Evolutionary conservation across 2,113 vertebrate genomes (phyloP).

Genomic region (Cricetomys ansorgei): DNA sequence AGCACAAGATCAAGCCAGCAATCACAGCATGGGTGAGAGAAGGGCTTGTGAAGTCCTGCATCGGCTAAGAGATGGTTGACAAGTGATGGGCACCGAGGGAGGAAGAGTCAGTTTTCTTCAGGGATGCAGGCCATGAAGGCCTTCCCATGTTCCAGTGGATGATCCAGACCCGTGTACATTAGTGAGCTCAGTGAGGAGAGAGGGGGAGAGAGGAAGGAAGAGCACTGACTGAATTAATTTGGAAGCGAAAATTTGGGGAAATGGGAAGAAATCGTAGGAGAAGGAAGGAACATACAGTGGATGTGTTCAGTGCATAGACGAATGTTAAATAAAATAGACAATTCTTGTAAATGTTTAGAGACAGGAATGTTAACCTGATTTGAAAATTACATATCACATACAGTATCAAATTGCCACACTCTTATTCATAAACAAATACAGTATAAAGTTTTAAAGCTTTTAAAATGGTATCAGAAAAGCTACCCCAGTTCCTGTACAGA

Average conservation of each 20-base stretch:
- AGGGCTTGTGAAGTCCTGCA: accelerated
- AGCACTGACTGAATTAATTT: not conserved
- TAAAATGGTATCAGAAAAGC: not conserved
- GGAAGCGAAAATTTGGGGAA: not conserved
- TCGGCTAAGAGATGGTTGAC: not conserved
- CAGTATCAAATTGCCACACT: not conserved
- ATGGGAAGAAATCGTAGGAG: not conserved
- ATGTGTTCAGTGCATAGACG: not conserved
- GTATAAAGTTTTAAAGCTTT: not conserved
- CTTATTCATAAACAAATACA: not conserved
- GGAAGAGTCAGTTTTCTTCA: not conserved
- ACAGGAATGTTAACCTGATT: not conserved
- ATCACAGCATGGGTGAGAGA: not conserved
- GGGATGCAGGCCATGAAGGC: not conserved
- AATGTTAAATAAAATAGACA: not conserved
- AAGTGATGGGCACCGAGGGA: too few relatives aligned
- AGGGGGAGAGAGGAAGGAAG: not conserved
- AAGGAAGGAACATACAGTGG: not conserved
- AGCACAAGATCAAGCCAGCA: too few relatives aligned
- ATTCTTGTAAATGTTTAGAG: not conserved
- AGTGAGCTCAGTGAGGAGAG: not conserved
- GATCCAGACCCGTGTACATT: too few relatives aligned
- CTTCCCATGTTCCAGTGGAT: not conserved
- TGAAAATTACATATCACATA: not conserved
- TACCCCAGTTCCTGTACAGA: accelerated